phyloP scores from a whole-genome alignment of 2,888 invertebrate species.

The Acanthoscelides obtectus region DNA sequence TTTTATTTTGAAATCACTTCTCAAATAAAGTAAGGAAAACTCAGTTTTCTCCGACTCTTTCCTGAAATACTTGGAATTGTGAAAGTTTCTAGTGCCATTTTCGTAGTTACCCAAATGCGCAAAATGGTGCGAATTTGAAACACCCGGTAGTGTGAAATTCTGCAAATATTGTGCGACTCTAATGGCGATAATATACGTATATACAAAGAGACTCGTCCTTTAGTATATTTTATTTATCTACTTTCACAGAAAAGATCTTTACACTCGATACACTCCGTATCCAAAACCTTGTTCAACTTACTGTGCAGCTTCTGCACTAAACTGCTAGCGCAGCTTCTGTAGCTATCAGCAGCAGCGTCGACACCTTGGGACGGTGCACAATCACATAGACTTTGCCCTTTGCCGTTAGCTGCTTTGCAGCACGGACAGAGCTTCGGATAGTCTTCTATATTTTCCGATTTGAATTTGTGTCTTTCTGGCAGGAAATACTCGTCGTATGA shows the following conservation, averaged over 20 bases:
- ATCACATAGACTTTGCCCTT: conserved; percentile 3
- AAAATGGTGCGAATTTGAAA: too few species aligned
- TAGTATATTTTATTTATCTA: not conserved
- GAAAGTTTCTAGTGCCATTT: too few species aligned
- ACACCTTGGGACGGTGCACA: conserved; percentile 11
- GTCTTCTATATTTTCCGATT: conserved; percentile 1
- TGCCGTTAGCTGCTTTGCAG: conserved; percentile 15
- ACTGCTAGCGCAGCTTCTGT: conserved; percentile 14
- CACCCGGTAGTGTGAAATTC: too few species aligned
- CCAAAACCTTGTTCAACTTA: conserved; percentile 18
- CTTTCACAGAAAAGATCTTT: not conserved
- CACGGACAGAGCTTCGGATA: conserved; percentile 16
- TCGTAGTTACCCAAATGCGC: too few species aligned
- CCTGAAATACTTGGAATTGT: too few species aligned
- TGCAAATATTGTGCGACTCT: too few species aligned
- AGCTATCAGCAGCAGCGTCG: conserved; percentile 12
- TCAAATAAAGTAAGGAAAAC: too few species aligned
- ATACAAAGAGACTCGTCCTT: too few species aligned
- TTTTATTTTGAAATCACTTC: too few species aligned
- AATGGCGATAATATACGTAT: too few species aligned
- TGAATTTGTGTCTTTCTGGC: conserved; percentile 6
- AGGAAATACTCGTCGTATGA: conserved; percentile 25
- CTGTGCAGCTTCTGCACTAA: conserved; percentile 25
- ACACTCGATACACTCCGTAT: conserved; percentile 19
- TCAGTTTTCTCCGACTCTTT: too few species aligned